Evolutionary conservation across 2,888 invertebrate genomes (phyloP).

Genomic region (Aporophyla nigra): DNA sequence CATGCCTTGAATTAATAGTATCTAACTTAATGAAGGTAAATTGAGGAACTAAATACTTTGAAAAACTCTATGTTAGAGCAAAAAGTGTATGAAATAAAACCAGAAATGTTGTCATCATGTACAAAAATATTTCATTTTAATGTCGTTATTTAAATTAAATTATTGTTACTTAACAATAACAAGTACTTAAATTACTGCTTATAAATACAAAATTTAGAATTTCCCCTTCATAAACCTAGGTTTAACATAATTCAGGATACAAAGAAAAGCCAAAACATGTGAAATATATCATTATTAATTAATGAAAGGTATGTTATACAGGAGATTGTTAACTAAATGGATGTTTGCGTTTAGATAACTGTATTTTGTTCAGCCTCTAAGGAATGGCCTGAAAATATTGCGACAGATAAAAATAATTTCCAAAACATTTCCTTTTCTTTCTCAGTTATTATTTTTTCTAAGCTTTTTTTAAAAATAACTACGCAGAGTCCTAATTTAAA

Average conservation of each 20-base stretch:
- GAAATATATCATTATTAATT: conserved; percentile 21
- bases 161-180: conserved; percentile 83
- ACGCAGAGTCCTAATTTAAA: conserved; percentile 1
- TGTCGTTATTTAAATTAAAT: conserved; percentile 83
- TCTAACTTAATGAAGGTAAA: background rate
- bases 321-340: conserved; percentile 13
- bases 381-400: conserved; percentile 38
- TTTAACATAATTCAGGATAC: conserved; percentile 53
- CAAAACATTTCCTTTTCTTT: background rate
- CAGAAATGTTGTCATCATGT: conserved; percentile 76
- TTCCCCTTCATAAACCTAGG: conserved; percentile 44
- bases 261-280: conserved; percentile 41
- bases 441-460: background rate
- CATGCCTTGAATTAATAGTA: background rate
- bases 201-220: conserved; percentile 66
- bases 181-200: conserved; percentile 73
- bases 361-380: conserved; percentile 47
- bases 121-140: conserved; percentile 89
- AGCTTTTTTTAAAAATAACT: background rate
- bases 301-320: conserved; percentile 23
- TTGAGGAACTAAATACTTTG: conserved; percentile 10
- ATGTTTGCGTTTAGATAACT: conserved; percentile 22
- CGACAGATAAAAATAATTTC: conserved; percentile 17
- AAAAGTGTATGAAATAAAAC: conserved; percentile 67
- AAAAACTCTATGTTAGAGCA: background rate